These are phyloP conservation scores for Lithophane leautieri DNA, from an alignment of 2,888 invertebrate species.

Conservation along the genomic window DNA sequence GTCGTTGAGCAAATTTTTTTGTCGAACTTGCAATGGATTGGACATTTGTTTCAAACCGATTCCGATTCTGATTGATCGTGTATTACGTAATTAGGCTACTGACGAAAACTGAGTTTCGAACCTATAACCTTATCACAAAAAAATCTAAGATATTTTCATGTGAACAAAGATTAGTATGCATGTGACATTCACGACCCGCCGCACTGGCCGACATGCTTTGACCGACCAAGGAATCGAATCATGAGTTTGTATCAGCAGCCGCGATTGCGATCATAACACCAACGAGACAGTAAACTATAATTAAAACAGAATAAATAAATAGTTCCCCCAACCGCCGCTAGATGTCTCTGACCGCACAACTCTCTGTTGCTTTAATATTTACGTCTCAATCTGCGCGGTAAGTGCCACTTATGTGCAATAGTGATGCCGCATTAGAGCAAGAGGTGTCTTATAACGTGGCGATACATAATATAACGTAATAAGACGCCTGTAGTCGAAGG, in stretches of 20 bases:
- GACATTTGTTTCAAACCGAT: too few species aligned
- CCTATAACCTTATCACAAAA: neutral
- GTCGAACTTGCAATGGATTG: too few species aligned
- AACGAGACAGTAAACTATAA: neutral
- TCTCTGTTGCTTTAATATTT: constrained; percentile 16
- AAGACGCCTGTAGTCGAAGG: neutral
- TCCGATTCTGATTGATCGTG: too few species aligned
- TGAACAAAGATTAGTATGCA: neutral
- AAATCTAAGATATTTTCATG: neutral
- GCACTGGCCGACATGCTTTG: neutral
- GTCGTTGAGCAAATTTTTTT: too few species aligned
- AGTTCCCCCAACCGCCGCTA: constrained; percentile 5
- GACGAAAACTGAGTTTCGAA: neutral
- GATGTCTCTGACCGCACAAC: constrained; percentile 21
- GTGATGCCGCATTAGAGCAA: neutral
- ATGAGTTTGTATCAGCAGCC: neutral
- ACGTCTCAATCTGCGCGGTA: constrained; percentile 9
- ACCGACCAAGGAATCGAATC: neutral
- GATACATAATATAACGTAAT: neutral
- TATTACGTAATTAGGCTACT: neutral
- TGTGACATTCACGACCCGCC: neutral
- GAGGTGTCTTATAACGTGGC: neutral
- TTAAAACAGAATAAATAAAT: neutral
- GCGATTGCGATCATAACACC: neutral
- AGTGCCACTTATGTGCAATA: constrained; percentile 14